Evolutionary conservation across 1,140 invertebrate species (phyloP).

Genomic region (Cryptotermes secundus): DNA sequence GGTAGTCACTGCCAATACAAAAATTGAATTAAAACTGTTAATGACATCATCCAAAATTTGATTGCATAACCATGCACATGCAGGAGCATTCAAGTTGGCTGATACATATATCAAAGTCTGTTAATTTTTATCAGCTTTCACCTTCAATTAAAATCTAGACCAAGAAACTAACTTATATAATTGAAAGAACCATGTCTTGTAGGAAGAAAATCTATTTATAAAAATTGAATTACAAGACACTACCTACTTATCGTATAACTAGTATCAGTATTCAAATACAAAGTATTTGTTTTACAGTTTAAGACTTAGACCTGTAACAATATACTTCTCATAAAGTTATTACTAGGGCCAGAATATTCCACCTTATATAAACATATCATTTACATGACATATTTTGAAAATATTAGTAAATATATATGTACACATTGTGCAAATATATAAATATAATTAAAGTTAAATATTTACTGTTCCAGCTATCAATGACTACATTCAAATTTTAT

Average conservation of each 20-base stretch:
- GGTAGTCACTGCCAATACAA: not conserved
- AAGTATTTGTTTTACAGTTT: not conserved
- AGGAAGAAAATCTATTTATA: not conserved
- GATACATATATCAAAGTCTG: slow-evolving; percentile 1
- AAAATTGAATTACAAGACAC: not conserved
- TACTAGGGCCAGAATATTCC: not conserved
- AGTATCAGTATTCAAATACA: slow-evolving; percentile 1
- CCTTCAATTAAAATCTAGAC: not conserved
- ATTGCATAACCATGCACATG: not conserved
- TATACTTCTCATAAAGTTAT: not conserved
- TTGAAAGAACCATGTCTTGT: not conserved
- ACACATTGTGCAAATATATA: slow-evolving; percentile 10
- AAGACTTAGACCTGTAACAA: not conserved
- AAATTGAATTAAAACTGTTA: not conserved
- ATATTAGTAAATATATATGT: slow-evolving; percentile 5
- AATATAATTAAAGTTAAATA: slow-evolving; percentile 19
- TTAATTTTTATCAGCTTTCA: not conserved
- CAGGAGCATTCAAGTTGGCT: not conserved
- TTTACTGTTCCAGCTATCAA: not conserved
- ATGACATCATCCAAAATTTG: not conserved
- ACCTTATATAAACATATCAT: not conserved
- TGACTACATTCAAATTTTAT: not conserved
- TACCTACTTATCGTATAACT: not conserved
- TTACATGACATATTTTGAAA: slow-evolving; percentile 6
- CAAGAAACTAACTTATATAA: not conserved